A percentile compares a stretch with the other conserved stretches of the same genome.
Evolutionary conservation across 2,888 invertebrate genomes (phyloP).

Genomic region (Drosophila ustulata): DNA sequence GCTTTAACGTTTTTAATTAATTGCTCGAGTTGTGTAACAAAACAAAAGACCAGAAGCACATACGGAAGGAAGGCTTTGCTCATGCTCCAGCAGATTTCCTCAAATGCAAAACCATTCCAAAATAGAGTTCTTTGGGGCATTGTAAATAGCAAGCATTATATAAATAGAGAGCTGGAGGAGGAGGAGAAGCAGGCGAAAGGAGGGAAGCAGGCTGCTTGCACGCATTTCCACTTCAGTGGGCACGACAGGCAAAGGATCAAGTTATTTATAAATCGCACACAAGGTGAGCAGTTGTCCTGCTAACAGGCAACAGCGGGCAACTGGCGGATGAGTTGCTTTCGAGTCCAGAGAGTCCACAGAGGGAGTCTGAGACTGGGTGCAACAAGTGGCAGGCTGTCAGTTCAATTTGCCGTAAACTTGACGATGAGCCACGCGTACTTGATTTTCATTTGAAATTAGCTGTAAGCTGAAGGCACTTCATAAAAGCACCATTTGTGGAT

Average conservation of each 20-base stretch:
- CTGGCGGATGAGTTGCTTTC: constrained; percentile 15
- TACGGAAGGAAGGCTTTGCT: constrained; percentile 3
- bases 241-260: constrained; percentile 66
- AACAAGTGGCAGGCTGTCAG: constrained; percentile 72
- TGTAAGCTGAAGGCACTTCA: constrained; percentile 21
- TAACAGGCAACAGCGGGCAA: constrained; percentile 1
- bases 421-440: constrained; percentile 31
- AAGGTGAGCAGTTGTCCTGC: constrained; percentile 17
- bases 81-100: constrained; percentile 3
- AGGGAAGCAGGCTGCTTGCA: constrained; percentile 17
- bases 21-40: constrained; percentile 9
- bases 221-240: constrained; percentile 67
- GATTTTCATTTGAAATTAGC: constrained; percentile 42
- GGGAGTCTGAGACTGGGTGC: constrained; percentile 28
- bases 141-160: constrained; percentile 29
- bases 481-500: constrained; percentile 14
- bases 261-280: constrained; percentile 61
- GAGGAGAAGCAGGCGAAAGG: background rate
- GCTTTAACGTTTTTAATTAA: constrained; percentile 39
- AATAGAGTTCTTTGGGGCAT: constrained; percentile 38
- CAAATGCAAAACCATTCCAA: constrained; percentile 6
- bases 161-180: constrained; percentile 20
- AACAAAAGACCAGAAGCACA: constrained; percentile 16
- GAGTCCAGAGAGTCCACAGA: constrained; percentile 3
- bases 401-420: constrained; percentile 62